These are phyloP conservation scores for Pseudorectes ferrugineus DNA, from an alignment of 2,113 vertebrate species.

Conservation along the genomic window DNA sequence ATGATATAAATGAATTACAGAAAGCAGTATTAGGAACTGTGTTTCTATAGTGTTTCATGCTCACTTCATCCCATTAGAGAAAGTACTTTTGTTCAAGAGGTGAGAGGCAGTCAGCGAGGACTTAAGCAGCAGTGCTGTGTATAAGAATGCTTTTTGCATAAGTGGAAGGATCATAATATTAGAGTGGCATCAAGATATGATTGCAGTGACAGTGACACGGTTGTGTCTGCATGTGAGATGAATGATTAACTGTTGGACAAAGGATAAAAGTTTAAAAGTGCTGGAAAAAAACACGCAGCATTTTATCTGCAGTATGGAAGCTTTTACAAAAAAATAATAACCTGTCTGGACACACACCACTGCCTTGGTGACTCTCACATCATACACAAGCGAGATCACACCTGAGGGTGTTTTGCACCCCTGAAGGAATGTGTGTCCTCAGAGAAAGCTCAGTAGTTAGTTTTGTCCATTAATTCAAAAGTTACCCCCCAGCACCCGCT, in stretches of 20 bases:
- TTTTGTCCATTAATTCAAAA: background rate
- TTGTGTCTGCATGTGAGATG: background rate
- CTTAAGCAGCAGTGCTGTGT: background rate
- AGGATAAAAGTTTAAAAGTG: background rate
- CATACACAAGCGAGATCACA: background rate
- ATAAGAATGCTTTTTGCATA: background rate
- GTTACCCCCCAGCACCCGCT: background rate
- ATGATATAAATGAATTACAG: background rate
- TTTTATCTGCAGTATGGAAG: background rate
- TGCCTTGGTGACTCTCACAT: background rate
- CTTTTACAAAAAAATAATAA: background rate
- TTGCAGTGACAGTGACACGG: rapidly evolving
- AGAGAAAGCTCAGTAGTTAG: background rate
- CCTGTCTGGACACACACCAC: rapidly evolving
- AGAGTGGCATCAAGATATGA: background rate
- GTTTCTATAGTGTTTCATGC: background rate
- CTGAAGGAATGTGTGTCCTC: background rate
- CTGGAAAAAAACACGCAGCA: background rate
- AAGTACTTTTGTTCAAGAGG: background rate
- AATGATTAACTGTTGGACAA: background rate
- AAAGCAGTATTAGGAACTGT: background rate
- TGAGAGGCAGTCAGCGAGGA: background rate
- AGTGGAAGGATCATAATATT: background rate
- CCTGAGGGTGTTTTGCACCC: background rate
- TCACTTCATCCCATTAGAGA: background rate